phyloP scores from a whole-genome alignment of 2,888 invertebrate species.

The Uropetala carovei region DNA sequence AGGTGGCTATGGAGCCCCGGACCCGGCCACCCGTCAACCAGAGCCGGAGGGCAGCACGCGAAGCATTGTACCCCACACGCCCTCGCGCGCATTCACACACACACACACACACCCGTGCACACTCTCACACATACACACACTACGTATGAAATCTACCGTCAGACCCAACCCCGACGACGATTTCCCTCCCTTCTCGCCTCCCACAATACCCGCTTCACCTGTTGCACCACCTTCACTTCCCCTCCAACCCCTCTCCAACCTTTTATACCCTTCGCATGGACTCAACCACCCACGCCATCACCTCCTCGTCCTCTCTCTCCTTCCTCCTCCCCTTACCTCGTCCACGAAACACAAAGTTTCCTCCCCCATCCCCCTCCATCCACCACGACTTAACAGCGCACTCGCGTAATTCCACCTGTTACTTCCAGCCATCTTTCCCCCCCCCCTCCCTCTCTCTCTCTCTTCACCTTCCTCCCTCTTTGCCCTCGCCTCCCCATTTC shows the following conservation, averaged over 20 bases:
- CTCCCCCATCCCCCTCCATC: background rate
- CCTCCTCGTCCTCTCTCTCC: background rate
- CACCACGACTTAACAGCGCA: background rate
- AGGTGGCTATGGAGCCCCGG: background rate
- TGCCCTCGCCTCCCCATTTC: background rate
- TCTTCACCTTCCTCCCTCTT: background rate
- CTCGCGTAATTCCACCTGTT: constrained; percentile 27
- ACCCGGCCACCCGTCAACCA: background rate
- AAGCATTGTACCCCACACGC: constrained; percentile 3
- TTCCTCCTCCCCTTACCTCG: background rate
- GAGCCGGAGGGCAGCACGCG: constrained; percentile 50
- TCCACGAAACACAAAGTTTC: too few species aligned
- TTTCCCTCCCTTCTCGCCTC: too few species aligned
- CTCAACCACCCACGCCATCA: constrained; percentile 21
- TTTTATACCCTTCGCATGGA: constrained; percentile 16
- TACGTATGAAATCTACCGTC: background rate
- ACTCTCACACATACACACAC: background rate
- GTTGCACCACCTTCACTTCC: background rate
- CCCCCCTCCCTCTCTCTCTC: background rate
- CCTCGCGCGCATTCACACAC: background rate
- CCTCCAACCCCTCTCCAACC: background rate
- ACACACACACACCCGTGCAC: background rate
- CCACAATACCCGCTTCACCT: too few species aligned
- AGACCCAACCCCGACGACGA: too few species aligned
- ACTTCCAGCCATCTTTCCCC: background rate